Base-by-base conservation (phyloP, 1,140 invertebrate genomes). In the Globodera rostochiensis region DNA sequence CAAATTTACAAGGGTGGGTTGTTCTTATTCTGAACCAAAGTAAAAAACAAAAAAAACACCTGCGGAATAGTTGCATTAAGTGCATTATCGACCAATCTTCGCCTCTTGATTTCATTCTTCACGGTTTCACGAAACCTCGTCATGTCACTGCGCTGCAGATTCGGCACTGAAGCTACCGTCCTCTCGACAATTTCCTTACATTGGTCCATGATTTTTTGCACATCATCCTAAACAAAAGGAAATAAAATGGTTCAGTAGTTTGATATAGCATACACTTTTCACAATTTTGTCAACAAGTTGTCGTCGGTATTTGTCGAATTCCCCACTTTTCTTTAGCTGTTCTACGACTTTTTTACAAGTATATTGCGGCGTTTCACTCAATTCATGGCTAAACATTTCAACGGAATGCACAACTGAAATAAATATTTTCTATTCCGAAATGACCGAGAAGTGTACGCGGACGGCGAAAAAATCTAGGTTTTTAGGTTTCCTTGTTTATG, bases 271-370 rank as follows among this genome's bases (percentile, higher is more conserved):
- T 57, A 76, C 74, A 57, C 74, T 57, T 11, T 67, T 57, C 8
- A 57, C 74, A 21, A 76, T n/a, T 19, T 36, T 76, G 15, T 47
- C 50, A 15, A 76, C 74, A 69, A 57, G 15, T 69, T 76, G 45
- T 7, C 64, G 53, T 45, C 74, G 74, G 8, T 76, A 76, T 76
- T 76, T 76, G 45, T 76, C 74, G 64, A 49, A 76, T 57, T 76
- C 74, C 53, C 74, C 74, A 67, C 50, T 60, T 47, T 76, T 76
- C 9, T 76, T 76, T 6, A 76, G 19, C 45, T 76, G 46, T 76
- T 76, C 74, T 25, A 57, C 53, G 36, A 57, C 64, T 76, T 76
- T 0, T 36, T 36, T 36, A 3, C 36, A 36, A 25, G 25, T 25
- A 25, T 25, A 25, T 25, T 25, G 25, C 25, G 25, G 25, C 25